These are phyloP conservation scores for Calliphora vicina DNA, from an alignment of 1,140 invertebrate species.

Conservation along the genomic window DNA sequence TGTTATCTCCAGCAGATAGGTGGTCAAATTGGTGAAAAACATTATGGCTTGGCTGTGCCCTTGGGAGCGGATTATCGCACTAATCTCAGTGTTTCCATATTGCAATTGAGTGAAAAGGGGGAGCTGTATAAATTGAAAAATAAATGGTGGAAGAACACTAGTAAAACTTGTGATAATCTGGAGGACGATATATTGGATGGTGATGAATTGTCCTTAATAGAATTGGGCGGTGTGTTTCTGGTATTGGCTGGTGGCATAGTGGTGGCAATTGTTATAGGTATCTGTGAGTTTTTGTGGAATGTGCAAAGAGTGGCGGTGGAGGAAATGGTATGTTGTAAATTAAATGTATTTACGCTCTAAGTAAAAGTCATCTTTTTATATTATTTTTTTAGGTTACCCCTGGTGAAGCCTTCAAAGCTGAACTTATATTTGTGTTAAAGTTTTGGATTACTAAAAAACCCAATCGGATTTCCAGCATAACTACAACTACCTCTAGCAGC, in stretches of 20 bases:
- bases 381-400: slow-evolving; percentile 66
- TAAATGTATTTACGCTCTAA: too few relatives aligned
- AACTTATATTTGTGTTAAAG: slow-evolving; percentile 71
- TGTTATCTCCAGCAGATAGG: slow-evolving; percentile 83
- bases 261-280: slow-evolving; percentile 72
- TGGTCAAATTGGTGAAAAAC: slow-evolving; percentile 80
- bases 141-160: slow-evolving; percentile 84
- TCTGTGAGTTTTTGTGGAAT: slow-evolving; percentile 87
- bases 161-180: slow-evolving; percentile 44
- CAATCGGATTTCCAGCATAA: slow-evolving; percentile 62
- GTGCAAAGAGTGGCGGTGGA: slow-evolving; percentile 79
- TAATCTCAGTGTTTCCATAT: slow-evolving; percentile 75
- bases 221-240: slow-evolving; percentile 78
- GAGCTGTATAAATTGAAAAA: slow-evolving; percentile 79
- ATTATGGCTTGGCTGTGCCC: slow-evolving; percentile 83
- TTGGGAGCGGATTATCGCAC: slow-evolving; percentile 72
- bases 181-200: slow-evolving; percentile 48
- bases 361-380: background rate
- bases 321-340: slow-evolving; percentile 66
- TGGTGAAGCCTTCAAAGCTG: slow-evolving; percentile 70
- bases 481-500: slow-evolving; percentile 25
- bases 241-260: slow-evolving; percentile 72
- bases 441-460: slow-evolving; percentile 74
- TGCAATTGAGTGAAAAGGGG: slow-evolving; percentile 84
- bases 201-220: slow-evolving; percentile 68